These are phyloP conservation scores for Polypterus bichir DNA, from an alignment of 2,113 vertebrate species.

Conservation along the genomic window DNA sequence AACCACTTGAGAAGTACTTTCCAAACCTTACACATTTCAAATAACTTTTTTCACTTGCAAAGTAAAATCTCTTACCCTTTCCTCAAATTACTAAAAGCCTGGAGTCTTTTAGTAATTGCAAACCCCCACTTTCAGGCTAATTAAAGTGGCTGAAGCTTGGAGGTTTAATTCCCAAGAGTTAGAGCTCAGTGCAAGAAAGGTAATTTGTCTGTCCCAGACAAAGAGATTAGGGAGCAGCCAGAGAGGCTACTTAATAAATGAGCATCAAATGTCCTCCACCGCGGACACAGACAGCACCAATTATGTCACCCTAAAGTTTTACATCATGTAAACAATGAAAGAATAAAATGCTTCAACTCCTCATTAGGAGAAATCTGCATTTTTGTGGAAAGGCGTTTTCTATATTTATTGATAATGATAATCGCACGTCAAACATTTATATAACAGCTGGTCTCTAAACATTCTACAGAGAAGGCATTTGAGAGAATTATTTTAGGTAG, in stretches of 20 bases:
- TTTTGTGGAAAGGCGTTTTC: no score
- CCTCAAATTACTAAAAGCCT: conserved; percentile 79
- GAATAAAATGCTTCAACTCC: conserved; percentile 23
- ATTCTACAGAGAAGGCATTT: no score
- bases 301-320: conserved; percentile 56
- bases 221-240: conserved; percentile 86
- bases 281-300: conserved; percentile 69
- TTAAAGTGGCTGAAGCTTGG: conserved; percentile 90
- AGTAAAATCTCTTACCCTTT: conserved; percentile 61
- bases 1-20: no score
- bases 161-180: conserved; percentile 88
- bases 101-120: conserved; percentile 86
- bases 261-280: conserved; percentile 78
- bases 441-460: no score
- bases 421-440: no score
- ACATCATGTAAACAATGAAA: conserved; percentile 40
- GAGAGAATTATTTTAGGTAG: no score
- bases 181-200: conserved; percentile 84
- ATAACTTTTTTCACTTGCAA: conserved; percentile 57
- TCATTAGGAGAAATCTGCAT: conserved; percentile 13
- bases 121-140: conserved; percentile 91
- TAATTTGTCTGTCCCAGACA: conserved; percentile 99
- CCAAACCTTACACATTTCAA: conserved; percentile 57
- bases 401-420: no score
- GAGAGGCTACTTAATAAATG: conserved; percentile 89